Base-by-base conservation (phyloP, 2,797 vertebrate species). In the Lepilemur septentrionalis region DNA sequence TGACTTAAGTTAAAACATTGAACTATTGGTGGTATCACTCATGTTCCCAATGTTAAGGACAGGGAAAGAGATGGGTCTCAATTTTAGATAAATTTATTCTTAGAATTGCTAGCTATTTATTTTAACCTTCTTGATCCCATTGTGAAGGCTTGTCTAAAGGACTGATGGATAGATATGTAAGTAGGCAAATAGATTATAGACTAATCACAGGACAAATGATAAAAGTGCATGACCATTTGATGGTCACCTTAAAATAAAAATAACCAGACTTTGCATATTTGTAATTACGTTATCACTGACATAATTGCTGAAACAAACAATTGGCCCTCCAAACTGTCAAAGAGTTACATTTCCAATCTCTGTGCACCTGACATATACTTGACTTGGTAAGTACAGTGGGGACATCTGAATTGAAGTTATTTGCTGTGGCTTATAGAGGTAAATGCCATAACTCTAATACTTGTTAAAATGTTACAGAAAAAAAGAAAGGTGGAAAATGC, bases 1-100 rank as follows among this genome's bases (percentile, higher is more conserved):
- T 69, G 35, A 59, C 25, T 32, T 61, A 30, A 41, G 25, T 59
- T 80, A 38, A 80, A 80, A 63, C 7, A 63, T 59, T 82, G 55
- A 61, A 1, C 32, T 89, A 63, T 73, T 85, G 57, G 61, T 70
- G 28, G n/a, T 72, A 79, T 63, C 38, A 92, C 14, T 80, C 50
- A 12, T 84, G 4, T 41, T 61, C 15, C 10, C 15, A 83, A 46
- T 85, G 32, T 46, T 46, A 46, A 92, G 48, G 41, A 57, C 43
- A 59, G 6, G 55, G 11, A 63, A 88, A 88, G 14, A 72, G 3
- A 94, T 69, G 0, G 0, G 22, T 69, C 11, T 52, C 43, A 30
- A 13, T 90, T 93, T 93, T 82, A 90, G 52, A 86, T 76, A 93
- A 86, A 93, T 86, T 75, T 83, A n/a, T 4, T n/a, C n/a, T 88